Evolutionary conservation across 1,140 invertebrate species (phyloP).

Genomic region (Macrosteles quadrilineatus): DNA sequence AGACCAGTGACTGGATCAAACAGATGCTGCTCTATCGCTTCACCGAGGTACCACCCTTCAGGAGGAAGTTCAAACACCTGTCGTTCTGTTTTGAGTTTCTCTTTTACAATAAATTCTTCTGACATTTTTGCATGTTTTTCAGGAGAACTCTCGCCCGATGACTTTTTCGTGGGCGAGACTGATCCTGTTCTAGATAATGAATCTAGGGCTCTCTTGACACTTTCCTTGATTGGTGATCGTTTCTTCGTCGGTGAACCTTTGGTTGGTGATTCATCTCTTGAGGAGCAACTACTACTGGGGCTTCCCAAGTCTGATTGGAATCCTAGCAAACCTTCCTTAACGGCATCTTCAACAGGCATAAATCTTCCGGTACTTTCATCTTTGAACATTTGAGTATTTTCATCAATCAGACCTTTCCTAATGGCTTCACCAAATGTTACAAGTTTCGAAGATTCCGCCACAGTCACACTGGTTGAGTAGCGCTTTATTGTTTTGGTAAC

Average conservation of each 20-base stretch:
- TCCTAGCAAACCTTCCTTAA: conserved; percentile 65
- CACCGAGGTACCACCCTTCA: conserved; percentile 77
- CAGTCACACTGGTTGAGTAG: conserved; percentile 41
- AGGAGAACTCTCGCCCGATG: conserved; percentile 9
- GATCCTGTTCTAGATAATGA: conserved; percentile 8
- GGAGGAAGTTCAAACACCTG: conserved; percentile 71
- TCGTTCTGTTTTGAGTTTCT: conserved; percentile 49
- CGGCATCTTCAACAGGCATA: conserved; percentile 79
- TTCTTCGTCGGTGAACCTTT: conserved; percentile 45
- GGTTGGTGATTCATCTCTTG: conserved; percentile 45
- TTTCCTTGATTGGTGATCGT: conserved; percentile 48
- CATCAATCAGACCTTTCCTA: conserved; percentile 77
- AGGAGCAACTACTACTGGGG: conserved; percentile 43
- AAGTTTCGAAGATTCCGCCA: conserved; percentile 29
- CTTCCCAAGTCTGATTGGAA: conserved; percentile 58
- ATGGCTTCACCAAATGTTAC: conserved; percentile 77
- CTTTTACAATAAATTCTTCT: conserved; percentile 45
- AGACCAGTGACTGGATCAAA: conserved; percentile 81
- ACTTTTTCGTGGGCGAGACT: conserved; percentile 28
- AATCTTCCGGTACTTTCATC: conserved; percentile 74
- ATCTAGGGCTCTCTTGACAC: conserved; percentile 31
- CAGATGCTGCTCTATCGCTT: conserved; percentile 73
- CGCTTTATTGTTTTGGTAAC: conserved; percentile 75
- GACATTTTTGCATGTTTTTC: conserved; percentile 30
- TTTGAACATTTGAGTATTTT: conserved; percentile 72